These are phyloP conservation scores for Siphamia tubifer DNA, from an alignment of 2,113 vertebrate species.

Conservation along the genomic window DNA sequence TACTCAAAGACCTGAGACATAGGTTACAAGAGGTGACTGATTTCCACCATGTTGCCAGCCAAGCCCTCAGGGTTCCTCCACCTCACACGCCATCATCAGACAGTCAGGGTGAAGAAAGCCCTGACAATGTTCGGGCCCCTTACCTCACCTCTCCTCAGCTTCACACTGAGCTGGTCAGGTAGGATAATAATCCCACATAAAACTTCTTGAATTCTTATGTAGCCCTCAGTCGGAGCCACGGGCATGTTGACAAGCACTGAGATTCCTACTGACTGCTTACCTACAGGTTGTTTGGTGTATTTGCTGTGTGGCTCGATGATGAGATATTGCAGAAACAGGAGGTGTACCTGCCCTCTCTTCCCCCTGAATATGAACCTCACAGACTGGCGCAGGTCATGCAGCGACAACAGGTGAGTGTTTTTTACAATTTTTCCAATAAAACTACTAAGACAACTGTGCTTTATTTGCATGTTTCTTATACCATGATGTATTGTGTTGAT, in stretches of 20 bases:
- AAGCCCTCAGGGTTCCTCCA: conserved; percentile 84
- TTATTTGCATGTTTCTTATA: not conserved
- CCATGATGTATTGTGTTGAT: not conserved
- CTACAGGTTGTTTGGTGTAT: conserved; percentile 90
- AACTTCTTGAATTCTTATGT: not conserved
- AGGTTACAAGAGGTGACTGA: conserved; percentile 90
- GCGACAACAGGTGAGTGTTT: conserved; percentile 80
- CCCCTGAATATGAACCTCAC: conserved; percentile 90
- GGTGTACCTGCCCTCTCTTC: conserved; percentile 90
- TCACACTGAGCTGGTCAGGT: conserved; percentile 94
- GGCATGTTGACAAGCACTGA: not conserved
- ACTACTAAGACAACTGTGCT: not conserved
- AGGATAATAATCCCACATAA: conserved; percentile 17
- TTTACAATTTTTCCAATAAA: not conserved
- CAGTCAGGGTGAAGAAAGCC: conserved; percentile 68
- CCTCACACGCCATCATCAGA: conserved; percentile 75
- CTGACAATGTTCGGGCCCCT: conserved; percentile 36
- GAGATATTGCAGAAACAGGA: conserved; percentile 93
- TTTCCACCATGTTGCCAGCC: conserved; percentile 93
- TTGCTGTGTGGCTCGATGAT: conserved; percentile 93
- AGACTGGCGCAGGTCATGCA: conserved; percentile 94
- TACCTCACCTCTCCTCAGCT: conserved; percentile 90
- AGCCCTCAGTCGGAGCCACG: not conserved
- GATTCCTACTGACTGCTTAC: not conserved
- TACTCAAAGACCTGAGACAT: conserved; percentile 88